Percentiles rank a stretch among this genome's conserved stretches.
Conservation (phyloP, 2,113 vertebrate species). For the Serranochromis macrocephalus region DNA sequence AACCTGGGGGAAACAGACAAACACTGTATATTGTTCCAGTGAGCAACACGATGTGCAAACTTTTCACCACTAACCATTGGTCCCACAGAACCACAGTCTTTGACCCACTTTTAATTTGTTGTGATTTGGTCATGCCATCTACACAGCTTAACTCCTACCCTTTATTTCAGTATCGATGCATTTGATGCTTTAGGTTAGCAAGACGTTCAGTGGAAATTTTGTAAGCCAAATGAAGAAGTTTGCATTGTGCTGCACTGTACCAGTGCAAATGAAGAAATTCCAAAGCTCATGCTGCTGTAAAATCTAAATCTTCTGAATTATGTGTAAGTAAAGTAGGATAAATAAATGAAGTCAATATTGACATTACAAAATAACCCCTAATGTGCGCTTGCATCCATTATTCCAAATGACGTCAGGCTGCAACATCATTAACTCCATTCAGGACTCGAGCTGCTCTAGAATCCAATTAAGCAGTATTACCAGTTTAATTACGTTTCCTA, state of each 20-base stretch:
- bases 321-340: background rate
- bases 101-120: background rate
- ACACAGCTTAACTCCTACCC: too few relatives aligned
- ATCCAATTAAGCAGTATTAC: background rate
- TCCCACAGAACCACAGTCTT: background rate
- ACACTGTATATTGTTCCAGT: background rate
- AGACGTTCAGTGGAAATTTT: background rate
- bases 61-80: background rate
- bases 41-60: background rate
- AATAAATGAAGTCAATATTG: background rate
- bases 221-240: background rate
- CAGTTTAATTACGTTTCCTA: background rate
- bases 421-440: background rate
- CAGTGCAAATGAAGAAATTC: background rate
- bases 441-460: background rate
- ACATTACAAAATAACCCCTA: background rate
- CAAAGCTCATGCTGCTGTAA: background rate
- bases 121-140: background rate
- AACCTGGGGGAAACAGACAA: background rate
- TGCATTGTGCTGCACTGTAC: background rate
- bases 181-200: background rate
- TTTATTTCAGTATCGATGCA: accelerated
- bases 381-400: background rate
- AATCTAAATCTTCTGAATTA: background rate
- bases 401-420: background rate